Percentiles rank a stretch among this genome's conserved stretches.
phyloP scores from a whole-genome alignment of 2,113 vertebrate genomes.

The Cyanistes caeruleus region DNA sequence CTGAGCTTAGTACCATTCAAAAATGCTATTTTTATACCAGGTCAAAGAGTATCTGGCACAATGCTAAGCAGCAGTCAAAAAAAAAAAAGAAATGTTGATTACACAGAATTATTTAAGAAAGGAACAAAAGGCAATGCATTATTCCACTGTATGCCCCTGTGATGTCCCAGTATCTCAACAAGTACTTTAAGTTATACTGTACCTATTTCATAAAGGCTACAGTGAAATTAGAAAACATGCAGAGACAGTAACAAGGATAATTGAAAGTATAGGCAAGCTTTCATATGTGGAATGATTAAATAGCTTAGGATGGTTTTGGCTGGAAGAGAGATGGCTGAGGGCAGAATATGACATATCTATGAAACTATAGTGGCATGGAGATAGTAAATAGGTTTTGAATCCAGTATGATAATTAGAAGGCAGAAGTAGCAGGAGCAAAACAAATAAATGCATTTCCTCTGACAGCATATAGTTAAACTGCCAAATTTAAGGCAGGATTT shows the following conservation, averaged over 20 bases:
- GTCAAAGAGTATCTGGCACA: background rate
- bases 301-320: accelerated
- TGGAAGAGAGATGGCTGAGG: background rate
- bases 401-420: background rate
- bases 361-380: background rate
- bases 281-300: background rate
- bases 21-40: background rate
- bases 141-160: background rate
- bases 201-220: background rate
- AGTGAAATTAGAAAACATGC: background rate
- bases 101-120: background rate
- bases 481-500: background rate
- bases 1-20: background rate
- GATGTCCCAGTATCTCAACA: background rate
- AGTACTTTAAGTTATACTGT: background rate
- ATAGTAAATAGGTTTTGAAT: background rate
- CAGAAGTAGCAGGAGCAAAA: background rate
- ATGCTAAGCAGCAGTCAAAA: background rate
- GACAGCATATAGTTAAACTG: background rate
- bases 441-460: background rate
- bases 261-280: background rate
- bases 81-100: background rate
- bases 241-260: background rate
- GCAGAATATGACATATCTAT: background rate
- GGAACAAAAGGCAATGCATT: background rate